Evolutionary conservation across 2,113 vertebrate genomes (phyloP), one percentile per base, ranked within the genome.

Genomic region (Seriola aureovittata): DNA sequence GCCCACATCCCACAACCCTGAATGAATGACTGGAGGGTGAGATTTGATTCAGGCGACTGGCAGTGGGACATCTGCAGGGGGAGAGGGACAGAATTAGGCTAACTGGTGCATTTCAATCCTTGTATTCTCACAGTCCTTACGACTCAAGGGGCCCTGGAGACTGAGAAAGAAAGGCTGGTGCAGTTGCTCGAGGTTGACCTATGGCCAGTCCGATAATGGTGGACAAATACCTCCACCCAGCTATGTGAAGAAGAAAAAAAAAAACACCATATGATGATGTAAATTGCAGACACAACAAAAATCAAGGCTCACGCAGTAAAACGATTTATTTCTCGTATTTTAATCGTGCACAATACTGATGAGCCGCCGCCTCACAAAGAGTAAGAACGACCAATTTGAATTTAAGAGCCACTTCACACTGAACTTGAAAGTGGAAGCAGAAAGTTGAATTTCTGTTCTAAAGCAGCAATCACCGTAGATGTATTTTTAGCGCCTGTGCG

Each of bases 11-110:
- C 71, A 84, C 78, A 78, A 69, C 81, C 70, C 67, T 65, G 71
- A 82, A 75, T 81, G 73, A 81, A 90, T 90, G 87, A 90, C 89
- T 87, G 88, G 74, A 88, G 88, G 89, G 79, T 69, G 85, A 91
- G 89, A 88, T 91, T 92, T 90, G 89, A 91, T 86, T 86, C 86
- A 91, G 85, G 86, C 84, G 74, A 89, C 85, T 92, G 90, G 92
- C 87, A 90, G 65, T 3, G 77, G 91, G 86, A 89, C 85, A 90
- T 89, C 76, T 62, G 84, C 85, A 57, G 73, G 59, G 74, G 80
- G 50, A 85, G 62, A 71, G 76, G 60, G 67, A 72, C 81, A 76
- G 85, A 88, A 86, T 85, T 78, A 90, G 87, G 63, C 70, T 68
- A 83, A 85, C 80, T 81, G 88, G 75, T 87, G 87, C 72, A 67